Percentiles rank a stretch among this genome's conserved stretches.
These are phyloP conservation scores for Diachasmimorpha longicaudata DNA, from an alignment of 1,140 invertebrate genomes.

Conservation along the genomic window DNA sequence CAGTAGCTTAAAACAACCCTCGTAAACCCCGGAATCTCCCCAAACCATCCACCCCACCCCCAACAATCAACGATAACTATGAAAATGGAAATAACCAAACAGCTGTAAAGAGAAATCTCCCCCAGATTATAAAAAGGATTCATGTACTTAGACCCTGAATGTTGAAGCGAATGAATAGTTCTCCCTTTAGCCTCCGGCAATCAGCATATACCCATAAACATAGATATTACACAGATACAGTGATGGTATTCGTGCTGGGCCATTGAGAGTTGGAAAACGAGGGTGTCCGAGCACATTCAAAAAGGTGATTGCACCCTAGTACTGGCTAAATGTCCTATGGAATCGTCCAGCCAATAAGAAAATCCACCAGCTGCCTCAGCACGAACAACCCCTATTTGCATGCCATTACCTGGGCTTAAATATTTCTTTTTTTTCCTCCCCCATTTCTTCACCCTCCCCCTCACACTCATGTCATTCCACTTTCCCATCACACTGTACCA, in stretches of 20 bases:
- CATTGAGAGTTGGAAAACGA: slow-evolving; percentile 12
- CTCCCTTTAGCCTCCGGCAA: slow-evolving; percentile 12
- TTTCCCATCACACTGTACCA: neutral
- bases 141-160: slow-evolving; percentile 13
- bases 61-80: too few species aligned
- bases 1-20: too few species aligned
- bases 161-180: slow-evolving; percentile 8
- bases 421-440: neutral
- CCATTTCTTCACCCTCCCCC: too few species aligned
- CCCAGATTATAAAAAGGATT: slow-evolving; percentile 18
- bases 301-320: neutral
- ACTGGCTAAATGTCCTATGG: neutral
- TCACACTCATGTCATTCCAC: neutral
- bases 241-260: neutral
- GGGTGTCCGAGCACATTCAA: slow-evolving; percentile 24
- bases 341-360: neutral
- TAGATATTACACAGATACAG: neutral
- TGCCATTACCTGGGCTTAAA: neutral
- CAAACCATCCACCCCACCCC: too few species aligned
- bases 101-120: neutral
- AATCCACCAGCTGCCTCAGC: neutral
- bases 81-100: too few species aligned
- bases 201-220: neutral
- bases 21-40: too few species aligned
- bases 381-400: neutral